Evolutionary conservation across 2,113 vertebrate genomes (phyloP).

Genomic region (Sturnira hondurensis): DNA sequence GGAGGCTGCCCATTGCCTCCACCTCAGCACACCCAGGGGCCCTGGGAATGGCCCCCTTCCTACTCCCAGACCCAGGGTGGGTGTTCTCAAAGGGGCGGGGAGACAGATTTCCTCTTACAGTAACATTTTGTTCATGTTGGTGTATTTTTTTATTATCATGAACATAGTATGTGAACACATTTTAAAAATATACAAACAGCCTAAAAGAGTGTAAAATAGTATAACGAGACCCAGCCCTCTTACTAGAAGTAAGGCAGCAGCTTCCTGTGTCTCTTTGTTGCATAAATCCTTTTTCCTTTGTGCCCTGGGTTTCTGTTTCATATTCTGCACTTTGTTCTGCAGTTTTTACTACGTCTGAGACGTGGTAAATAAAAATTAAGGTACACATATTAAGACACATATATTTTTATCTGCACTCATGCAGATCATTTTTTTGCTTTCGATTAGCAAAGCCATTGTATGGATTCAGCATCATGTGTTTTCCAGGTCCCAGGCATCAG

Average conservation of each 20-base stretch:
- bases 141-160: neutral
- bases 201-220: neutral
- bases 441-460: neutral
- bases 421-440: slow-evolving; percentile 3
- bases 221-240: neutral
- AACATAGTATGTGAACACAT: neutral
- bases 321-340: neutral
- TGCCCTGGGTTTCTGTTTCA: neutral
- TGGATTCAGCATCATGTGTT: neutral
- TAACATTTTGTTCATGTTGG: neutral
- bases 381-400: neutral
- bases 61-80: neutral
- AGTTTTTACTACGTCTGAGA: neutral
- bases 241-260: neutral
- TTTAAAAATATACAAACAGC: neutral
- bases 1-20: neutral
- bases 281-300: neutral
- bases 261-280: neutral
- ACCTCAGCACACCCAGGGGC: accelerated
- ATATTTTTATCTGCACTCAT: neutral
- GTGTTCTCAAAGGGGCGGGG: neutral
- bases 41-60: neutral
- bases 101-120: neutral
- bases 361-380: neutral
- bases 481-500: neutral